Evolutionary conservation across 2,113 vertebrate genomes (phyloP), one percentile per base, ranked within the genome.

Genomic region (Eclectus roratus): DNA sequence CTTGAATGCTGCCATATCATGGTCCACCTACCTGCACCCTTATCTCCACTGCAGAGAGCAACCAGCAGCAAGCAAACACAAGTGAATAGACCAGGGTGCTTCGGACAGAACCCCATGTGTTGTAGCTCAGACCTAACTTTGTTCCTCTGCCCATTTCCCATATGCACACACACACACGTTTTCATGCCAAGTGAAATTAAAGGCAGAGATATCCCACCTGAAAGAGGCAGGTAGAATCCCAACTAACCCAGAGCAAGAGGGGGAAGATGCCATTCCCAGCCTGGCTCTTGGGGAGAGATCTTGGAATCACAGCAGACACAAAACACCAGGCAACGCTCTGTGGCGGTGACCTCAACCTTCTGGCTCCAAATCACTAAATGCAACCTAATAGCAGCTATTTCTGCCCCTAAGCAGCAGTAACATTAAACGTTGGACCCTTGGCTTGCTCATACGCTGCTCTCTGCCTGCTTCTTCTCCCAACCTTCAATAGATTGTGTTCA

Each of bases 361-460:
- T 96, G 94, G 94, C 91, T 96, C 68, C 49, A 85, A 77, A 91
- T 56, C 21, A 0, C 2, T 23, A 69, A 92, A 93, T 83, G 91
- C 94, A 94, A 92, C 56, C 24, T 91, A 95, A 95, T 91, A 89
- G 78, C 70, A 81, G 80, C 93, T 95, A 93, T 96, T 91, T 95
- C 93, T 96, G 88, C 85, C 78, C 89, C 56, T 73, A 43, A 85
- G 89, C 50, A 79, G 35, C 61, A 71, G 90, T 81, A 93, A 91
- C 79, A 58, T 87, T 73, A 92, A 89, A 93, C 35, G 1, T 14
- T n/a, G 81, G 70, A 39, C 65, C 70, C 73, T 2, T 50, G 55
- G 58, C n/a, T 89, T 58, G 28, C 73, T 52, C 60, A 33, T 4
- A 2, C 1, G 1, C 43, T 74, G n/a, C 28, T 89, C 43, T 41